Evolutionary conservation across 1,140 invertebrate species (phyloP), one percentile per base, ranked within the genome.

Genomic region (Drosophila lowei): DNA sequence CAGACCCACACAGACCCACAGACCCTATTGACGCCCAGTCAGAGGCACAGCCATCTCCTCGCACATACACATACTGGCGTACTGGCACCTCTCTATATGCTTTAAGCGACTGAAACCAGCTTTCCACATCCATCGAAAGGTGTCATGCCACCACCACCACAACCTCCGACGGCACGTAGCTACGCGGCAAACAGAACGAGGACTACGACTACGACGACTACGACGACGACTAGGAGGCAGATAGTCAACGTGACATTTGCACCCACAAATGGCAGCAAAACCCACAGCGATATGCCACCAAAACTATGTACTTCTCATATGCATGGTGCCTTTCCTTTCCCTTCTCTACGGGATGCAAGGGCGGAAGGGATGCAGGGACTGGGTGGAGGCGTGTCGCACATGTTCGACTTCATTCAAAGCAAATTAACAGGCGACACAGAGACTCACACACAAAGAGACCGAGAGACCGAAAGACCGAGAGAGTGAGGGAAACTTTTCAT

Each of bases 161-260:
- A 13, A 28, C 23, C 18, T 11, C 13, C 18, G 55, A 41, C 15
- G 53, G 43, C 76, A 84, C 75, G 74, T 84, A 74, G 63, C 47
- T 44, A 47, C 46, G 68, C 68, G 66, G 67, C 79, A 71, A 81
- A 79, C 78, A 77, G 48, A 57, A 49, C 65, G 55, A 46, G 47
- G 71, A 56, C 58, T 54, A 55, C 55, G 60, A 56, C 58, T 53
- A 49, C 68, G 53, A 54, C 68, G 53, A 71, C 48, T 60, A 23
- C 59, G 73, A 47, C 60, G 48, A 50, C 75, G 67, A 72, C 58
- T 55, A 63, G 63, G 43, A 60, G 55, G 64, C 77, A 79, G 81
- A 85, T 77, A 85, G 81, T 85, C 81, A 86, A 85, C 77, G 84
- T 85, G 81, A 85, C 81, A 88, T 86, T 86, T 85, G 64, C 73